Evolutionary conservation across 2,113 vertebrate genomes (phyloP).

Genomic region (Ia io): DNA sequence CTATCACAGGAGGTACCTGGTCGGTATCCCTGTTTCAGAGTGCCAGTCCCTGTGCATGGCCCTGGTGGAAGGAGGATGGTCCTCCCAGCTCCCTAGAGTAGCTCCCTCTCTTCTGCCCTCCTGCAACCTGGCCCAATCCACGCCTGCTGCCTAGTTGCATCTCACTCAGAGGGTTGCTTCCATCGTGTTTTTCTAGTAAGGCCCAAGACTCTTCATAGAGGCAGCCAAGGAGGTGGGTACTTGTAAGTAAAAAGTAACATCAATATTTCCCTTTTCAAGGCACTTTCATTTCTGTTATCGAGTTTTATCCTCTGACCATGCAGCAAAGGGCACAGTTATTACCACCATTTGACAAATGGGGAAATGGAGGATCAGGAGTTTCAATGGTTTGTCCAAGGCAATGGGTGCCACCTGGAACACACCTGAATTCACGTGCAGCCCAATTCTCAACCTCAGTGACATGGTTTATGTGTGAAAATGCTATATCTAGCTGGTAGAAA

Average conservation of each 20-base stretch:
- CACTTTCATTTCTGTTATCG: background rate
- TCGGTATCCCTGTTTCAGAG: background rate
- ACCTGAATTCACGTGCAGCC: background rate
- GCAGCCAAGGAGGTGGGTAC: background rate
- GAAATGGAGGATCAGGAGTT: background rate
- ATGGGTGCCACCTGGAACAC: background rate
- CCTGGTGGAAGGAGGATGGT: background rate
- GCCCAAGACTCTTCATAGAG: background rate
- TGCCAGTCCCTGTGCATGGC: accelerated
- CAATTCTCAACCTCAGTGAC: background rate
- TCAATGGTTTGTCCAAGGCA: background rate
- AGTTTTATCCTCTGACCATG: background rate
- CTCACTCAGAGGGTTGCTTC: background rate
- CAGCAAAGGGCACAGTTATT: background rate
- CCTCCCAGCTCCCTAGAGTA: background rate
- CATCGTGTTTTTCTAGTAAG: background rate
- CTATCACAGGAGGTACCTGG: background rate
- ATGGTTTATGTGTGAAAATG: background rate
- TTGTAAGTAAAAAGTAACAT: background rate
- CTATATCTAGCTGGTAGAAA: background rate
- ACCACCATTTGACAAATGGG: background rate
- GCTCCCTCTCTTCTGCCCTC: background rate
- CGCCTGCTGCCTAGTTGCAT: background rate
- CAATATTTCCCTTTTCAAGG: background rate
- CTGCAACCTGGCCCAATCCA: background rate